Conservation (phyloP, 1,140 invertebrate species). For the Habropoda laboriosa region DNA sequence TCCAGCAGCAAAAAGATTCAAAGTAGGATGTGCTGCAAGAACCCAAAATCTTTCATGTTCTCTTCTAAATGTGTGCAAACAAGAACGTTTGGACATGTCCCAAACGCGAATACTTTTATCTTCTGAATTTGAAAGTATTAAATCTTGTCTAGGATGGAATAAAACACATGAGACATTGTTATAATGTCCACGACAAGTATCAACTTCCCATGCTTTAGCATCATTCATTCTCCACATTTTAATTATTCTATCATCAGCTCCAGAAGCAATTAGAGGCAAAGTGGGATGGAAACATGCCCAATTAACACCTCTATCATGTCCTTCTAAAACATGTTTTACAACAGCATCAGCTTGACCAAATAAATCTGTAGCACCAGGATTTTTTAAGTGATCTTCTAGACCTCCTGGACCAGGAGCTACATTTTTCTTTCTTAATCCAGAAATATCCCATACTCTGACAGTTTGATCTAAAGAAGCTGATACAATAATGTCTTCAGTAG, state of each 20-base stretch:
- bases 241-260: constrained; percentile 98
- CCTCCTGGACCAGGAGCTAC: constrained; percentile 96
- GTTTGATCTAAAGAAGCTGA: constrained; percentile 99
- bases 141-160: constrained; percentile 98
- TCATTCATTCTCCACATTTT: constrained; percentile 99
- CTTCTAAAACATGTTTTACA: constrained; percentile 98
- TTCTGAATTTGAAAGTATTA: constrained; percentile 98
- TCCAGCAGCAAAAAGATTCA: constrained; percentile 95
- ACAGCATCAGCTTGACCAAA: constrained; percentile 99
- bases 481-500: constrained; percentile 97
- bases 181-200: constrained; percentile 99
- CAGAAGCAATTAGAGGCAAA: constrained; percentile 97
- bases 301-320: constrained; percentile 98
- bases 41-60: constrained; percentile 99
- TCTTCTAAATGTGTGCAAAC: constrained; percentile 96
- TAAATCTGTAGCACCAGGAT: constrained; percentile 94
- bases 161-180: constrained; percentile 99
- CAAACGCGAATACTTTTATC: constrained; percentile 99
- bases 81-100: constrained; percentile 99
- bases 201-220: constrained; percentile 99
- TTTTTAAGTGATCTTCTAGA: constrained; percentile 93
- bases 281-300: constrained; percentile 99
- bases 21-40: constrained; percentile 93
- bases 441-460: constrained; percentile 99
- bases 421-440: constrained; percentile 97